Base-by-base conservation (phyloP, 2,797 vertebrate genomes). In the Pitangus sulphuratus region DNA sequence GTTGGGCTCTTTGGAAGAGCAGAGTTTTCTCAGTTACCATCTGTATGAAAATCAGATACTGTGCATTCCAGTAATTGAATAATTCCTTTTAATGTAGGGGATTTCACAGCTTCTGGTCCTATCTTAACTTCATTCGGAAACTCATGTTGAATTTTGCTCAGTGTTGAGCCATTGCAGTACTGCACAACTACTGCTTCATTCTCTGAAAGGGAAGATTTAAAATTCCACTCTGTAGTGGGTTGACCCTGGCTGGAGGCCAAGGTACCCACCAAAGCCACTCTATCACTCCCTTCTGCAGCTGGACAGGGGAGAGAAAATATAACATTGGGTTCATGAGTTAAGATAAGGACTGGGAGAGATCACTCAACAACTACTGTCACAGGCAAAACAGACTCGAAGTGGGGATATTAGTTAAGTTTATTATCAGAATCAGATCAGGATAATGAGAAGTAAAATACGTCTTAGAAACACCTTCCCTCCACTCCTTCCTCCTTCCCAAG, bases 111-210 rank as follows among this genome's bases (percentile, higher is more conserved):
- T 74, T 64, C 69, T 75, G 11, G 10, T 66, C 18, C 22, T 0
- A 0, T 62, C 37, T 70, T 10, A 33, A 0, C 45, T 82, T 77
- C 3, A 13, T 61, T 90, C 72, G 78, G 61, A 90, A 75, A 39
- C 24, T 88, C 39, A 5, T 6, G 31, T 39, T 64, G 40, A 60
- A 12, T 84, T 72, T 84, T 78, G 22, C 26, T 64, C 2, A 3
- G 1, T 20, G 16, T 42, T 64, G 66, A 78, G 45, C 56, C n/a
- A 1, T 39, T 0, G 0, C 16, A 20, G 68, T 65, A 22, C 61
- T 74, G 53, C 25, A 7, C 18, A 57, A 16, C 54, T 70, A 17
- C 31, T 47, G 14, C 56, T 57, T 54, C 35, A 4, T 26, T 42
- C 37, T 74, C 24, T 81, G 31, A 75, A 64, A 84, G 22, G 26